Percentiles rank a stretch among this genome's conserved stretches.
phyloP scores from a whole-genome alignment of 2,888 invertebrate species.

The Pterostichus madidus region DNA sequence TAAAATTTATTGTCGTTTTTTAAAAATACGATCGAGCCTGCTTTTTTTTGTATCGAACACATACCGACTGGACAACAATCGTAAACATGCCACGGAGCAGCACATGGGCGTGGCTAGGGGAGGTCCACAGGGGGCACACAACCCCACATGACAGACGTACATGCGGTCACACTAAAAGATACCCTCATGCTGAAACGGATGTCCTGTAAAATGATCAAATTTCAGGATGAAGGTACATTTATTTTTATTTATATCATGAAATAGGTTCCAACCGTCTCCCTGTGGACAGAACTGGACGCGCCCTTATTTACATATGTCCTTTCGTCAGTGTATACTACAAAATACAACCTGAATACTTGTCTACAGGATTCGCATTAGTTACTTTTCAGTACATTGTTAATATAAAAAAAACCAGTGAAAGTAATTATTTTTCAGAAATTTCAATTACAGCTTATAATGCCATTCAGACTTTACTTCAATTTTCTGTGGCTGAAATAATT shows the following conservation, averaged over 20 bases:
- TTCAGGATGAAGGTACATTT: conserved; percentile 9
- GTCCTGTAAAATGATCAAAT: conserved; percentile 19
- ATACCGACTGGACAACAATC: conserved; percentile 47
- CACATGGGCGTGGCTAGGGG: conserved; percentile 2
- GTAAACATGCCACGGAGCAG: conserved; percentile 48
- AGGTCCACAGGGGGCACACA: background rate
- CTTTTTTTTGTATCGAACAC: conserved; percentile 58
- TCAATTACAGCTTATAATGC: too few species aligned
- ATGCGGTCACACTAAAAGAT: background rate
- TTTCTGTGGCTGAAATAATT: too few species aligned
- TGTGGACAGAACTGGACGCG: background rate
- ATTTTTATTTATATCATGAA: conserved; percentile 26
- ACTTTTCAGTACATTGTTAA: too few species aligned
- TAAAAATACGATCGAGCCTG: conserved; percentile 45
- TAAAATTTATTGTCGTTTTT: conserved; percentile 61
- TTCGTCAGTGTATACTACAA: too few species aligned
- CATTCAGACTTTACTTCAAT: too few species aligned
- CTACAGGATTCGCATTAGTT: too few species aligned
- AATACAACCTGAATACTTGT: too few species aligned
- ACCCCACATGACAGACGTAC: conserved; percentile 4
- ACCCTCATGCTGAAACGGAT: background rate
- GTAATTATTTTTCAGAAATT: too few species aligned
- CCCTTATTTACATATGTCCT: background rate
- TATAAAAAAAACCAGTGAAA: too few species aligned
- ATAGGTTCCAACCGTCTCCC: background rate